Conservation (phyloP, 2,888 invertebrate species). For the Cataglyphis livida region DNA sequence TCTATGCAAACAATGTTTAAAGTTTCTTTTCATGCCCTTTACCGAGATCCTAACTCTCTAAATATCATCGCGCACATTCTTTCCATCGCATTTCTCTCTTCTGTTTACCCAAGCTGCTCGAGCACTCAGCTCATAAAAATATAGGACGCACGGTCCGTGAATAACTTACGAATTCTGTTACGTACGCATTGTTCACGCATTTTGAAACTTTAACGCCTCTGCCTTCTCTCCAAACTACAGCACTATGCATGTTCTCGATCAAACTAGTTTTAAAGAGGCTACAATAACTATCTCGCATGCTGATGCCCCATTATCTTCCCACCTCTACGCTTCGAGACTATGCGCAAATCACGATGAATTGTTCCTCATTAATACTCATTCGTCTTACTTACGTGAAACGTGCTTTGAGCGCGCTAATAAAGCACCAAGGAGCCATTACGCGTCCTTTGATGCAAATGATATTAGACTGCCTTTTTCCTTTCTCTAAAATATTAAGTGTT, state of each 20-base stretch:
- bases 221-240: not conserved
- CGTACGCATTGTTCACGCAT: conserved; percentile 73
- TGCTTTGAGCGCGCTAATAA: conserved; percentile 54
- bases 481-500: conserved; percentile 24
- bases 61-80: conserved; percentile 37
- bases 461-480: conserved; percentile 28
- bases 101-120: conserved; percentile 26
- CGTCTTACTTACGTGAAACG: conserved; percentile 66
- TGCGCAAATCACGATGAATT: conserved; percentile 73
- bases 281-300: conserved; percentile 25
- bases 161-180: conserved; percentile 31
- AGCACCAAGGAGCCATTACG: conserved; percentile 38
- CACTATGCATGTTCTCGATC: not conserved
- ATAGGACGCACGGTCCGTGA: conserved; percentile 18
- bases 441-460: conserved; percentile 51
- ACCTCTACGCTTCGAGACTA: conserved; percentile 19
- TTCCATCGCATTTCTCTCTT: conserved; percentile 25
- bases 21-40: conserved; percentile 18
- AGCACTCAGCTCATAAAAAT: conserved; percentile 36
- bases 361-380: conserved; percentile 79
- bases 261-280: conserved; percentile 28
- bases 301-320: conserved; percentile 43
- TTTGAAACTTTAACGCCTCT: conserved; percentile 45
- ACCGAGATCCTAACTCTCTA: not conserved
- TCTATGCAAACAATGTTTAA: conserved; percentile 19